These are phyloP conservation scores for Euthynnus affinis DNA, from an alignment of 2,797 vertebrate species.

Conservation along the genomic window DNA sequence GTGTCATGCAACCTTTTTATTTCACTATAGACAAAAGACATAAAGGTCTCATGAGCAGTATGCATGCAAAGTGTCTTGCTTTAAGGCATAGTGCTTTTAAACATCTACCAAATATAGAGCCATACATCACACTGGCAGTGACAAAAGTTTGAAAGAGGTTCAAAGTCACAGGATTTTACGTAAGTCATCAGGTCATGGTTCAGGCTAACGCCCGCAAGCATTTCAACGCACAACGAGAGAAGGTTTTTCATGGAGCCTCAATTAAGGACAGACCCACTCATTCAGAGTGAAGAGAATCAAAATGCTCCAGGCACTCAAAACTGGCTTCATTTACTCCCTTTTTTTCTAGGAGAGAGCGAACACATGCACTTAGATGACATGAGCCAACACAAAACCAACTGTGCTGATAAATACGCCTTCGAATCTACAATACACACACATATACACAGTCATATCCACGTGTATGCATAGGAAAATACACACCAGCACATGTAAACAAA, in stretches of 20 bases:
- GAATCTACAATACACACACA: background rate
- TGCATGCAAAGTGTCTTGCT: slow-evolving; percentile 36
- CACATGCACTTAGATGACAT: slow-evolving; percentile 25
- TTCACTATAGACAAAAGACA: slow-evolving; percentile 19
- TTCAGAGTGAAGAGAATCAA: slow-evolving; percentile 63
- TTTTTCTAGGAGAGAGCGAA: slow-evolving; percentile 40
- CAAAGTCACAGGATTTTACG: slow-evolving; percentile 65
- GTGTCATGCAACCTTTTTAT: slow-evolving; percentile 31
- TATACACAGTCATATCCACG: slow-evolving; percentile 1
- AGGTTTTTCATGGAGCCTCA: slow-evolving; percentile 70
- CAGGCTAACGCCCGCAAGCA: slow-evolving; percentile 63
- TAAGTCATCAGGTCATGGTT: slow-evolving; percentile 57
- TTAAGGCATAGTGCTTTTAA: slow-evolving; percentile 33
- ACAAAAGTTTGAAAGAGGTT: slow-evolving; percentile 66
- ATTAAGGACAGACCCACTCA: slow-evolving; percentile 68
- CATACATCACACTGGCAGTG: slow-evolving; percentile 38
- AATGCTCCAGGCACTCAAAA: slow-evolving; percentile 63
- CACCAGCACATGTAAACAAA: background rate
- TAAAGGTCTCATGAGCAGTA: slow-evolving; percentile 9
- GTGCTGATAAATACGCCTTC: background rate
- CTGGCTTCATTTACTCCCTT: slow-evolving; percentile 57
- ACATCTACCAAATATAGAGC: slow-evolving; percentile 45
- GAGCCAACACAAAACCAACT: slow-evolving; percentile 34
- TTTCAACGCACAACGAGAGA: slow-evolving; percentile 37
- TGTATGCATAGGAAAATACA: background rate